Base-by-base conservation (phyloP, 2,888 invertebrate species). In the Drosophila multiciliata region DNA sequence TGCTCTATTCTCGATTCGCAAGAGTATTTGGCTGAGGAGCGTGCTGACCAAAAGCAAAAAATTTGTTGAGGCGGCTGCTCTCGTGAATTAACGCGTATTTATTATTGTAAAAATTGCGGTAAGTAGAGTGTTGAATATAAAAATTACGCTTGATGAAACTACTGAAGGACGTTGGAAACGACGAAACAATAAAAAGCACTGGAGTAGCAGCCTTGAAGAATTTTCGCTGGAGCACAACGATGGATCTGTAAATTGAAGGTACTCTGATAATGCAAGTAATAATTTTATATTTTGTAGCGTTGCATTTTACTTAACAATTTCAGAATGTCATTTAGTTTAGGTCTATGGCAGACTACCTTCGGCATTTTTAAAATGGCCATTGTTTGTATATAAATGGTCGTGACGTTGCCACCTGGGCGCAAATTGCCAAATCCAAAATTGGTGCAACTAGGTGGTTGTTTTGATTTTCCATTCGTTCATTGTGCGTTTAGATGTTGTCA, bases 121-220 rank as follows among this genome's bases (percentile, higher is more conserved):
- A 65, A 85, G 89, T 85, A 87, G 82, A 89, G 85, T 85, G 85
- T 36, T 73, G 12, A 23, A 55, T 17, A 23, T 15, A 42, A 52
- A 48, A 55, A 29, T 40, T 52, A 1, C 26, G 20, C 7, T 20
- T 9, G 49, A 29, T 48, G 55, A 23, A 1, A 38, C 2, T 20
- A 11, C 15, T 40, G 32, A 20, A 45, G 42, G 45, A 12, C 7
- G 38, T 38, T 42, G 49, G 35, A 32, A 15, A 35, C 15, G 6
- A n/a, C 32, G 55, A 29, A 29, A 26, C 11, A 26, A 1, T 1
- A 35, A 15, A 52, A 11, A 15, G 33, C 62, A 6, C 9, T 32
- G 20, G 33, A 38, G 26, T 20, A 9, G 20, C 17, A 8, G 8
- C 5, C 15, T 38, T 29, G 9, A 17, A 6, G 5, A 29, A 26